A percentile compares a stretch with the other conserved stretches of the same genome.
These are phyloP conservation scores for Cariama cristata DNA, from an alignment of 2,113 vertebrate genomes.

Conservation along the genomic window DNA sequence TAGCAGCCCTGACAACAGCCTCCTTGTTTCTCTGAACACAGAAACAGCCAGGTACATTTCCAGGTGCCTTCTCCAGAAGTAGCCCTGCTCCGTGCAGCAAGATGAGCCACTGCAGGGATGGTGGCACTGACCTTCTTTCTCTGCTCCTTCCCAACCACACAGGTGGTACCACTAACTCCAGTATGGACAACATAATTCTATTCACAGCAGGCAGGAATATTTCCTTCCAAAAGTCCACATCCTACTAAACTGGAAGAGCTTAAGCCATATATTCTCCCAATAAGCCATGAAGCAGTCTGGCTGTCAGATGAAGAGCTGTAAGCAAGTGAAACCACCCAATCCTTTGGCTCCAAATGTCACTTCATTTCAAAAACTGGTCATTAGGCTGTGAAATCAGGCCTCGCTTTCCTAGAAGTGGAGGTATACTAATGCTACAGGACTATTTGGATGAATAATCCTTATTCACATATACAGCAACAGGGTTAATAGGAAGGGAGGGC, in stretches of 20 bases:
- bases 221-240: neutral
- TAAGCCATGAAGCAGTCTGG: neutral
- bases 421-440: neutral
- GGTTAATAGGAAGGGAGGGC: neutral
- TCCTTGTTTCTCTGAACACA: neutral
- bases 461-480: neutral
- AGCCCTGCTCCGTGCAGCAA: neutral
- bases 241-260: neutral
- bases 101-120: neutral
- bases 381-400: neutral
- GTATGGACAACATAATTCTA: neutral
- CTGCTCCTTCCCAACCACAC: neutral
- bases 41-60: neutral
- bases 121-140: neutral
- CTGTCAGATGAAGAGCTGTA: neutral
- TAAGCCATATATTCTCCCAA: neutral
- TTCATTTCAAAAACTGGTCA: neutral
- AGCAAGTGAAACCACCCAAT: neutral
- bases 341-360: neutral
- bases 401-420: neutral
- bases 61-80: neutral
- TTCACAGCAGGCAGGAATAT: neutral
- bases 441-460: neutral
- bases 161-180: neutral
- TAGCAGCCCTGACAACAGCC: neutral